These are phyloP conservation scores for Carduelis carduelis DNA, from an alignment of 2,797 vertebrate genomes.

Conservation along the genomic window DNA sequence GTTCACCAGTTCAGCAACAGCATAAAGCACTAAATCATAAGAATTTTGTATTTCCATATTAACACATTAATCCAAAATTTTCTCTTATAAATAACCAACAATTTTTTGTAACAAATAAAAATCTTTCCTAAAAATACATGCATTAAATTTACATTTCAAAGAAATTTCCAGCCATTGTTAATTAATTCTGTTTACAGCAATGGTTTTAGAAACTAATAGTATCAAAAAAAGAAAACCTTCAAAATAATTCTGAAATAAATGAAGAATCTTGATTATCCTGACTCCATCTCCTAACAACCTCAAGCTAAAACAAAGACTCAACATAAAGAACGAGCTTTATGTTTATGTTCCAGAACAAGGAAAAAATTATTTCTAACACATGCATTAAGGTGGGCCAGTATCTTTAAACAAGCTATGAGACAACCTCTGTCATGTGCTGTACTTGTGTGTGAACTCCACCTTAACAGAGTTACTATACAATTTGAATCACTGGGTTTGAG, in stretches of 20 bases:
- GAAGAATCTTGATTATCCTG: background rate
- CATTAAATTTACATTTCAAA: background rate
- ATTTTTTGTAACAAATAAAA: background rate
- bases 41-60: background rate
- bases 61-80: background rate
- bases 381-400: background rate
- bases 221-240: background rate
- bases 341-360: background rate
- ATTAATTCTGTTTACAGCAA: background rate
- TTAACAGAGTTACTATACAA: background rate
- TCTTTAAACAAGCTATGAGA: background rate
- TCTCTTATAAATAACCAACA: background rate
- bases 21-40: background rate
- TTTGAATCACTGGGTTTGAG: background rate
- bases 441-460: background rate
- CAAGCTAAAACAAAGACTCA: background rate
- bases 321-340: background rate
- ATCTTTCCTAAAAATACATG: background rate
- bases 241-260: background rate
- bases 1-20: background rate
- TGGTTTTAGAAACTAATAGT: background rate
- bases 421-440: background rate
- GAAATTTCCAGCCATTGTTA: background rate
- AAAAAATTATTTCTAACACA: background rate
- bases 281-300: background rate